A percentile compares a stretch with the other conserved stretches of the same genome.
Evolutionary conservation across 2,888 invertebrate genomes (phyloP).

Genomic region (Rhagium mordax): DNA sequence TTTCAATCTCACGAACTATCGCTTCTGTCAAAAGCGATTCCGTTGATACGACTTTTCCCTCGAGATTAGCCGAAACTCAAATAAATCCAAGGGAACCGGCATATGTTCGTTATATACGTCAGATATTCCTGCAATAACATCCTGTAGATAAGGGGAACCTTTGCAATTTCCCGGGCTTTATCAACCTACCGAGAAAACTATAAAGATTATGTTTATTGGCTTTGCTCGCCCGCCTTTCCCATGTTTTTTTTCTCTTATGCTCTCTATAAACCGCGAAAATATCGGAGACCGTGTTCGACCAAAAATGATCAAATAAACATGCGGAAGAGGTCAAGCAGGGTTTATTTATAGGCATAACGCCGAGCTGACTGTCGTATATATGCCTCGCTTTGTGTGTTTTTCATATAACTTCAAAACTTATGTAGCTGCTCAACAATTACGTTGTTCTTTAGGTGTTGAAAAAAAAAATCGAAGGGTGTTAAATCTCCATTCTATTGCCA

Average conservation of each 20-base stretch:
- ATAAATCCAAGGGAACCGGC: not conserved
- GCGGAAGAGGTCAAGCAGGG: not conserved
- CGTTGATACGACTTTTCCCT: constrained; percentile 5
- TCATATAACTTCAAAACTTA: no score
- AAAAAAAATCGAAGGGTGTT: no score
- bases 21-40: not conserved
- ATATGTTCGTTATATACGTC: constrained; percentile 3
- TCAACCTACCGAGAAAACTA: not conserved
- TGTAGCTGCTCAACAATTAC: no score
- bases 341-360: not conserved
- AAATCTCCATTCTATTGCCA: no score
- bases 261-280: not conserved
- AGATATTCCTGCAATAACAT: constrained; percentile 7
- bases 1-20: constrained; percentile 4
- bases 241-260: not conserved
- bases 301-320: not conserved
- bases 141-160: constrained; percentile 8
- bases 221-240: not conserved
- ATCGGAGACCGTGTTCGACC: not conserved
- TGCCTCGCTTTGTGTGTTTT: no score
- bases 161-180: constrained; percentile 11
- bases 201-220: constrained; percentile 23
- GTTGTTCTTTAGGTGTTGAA: no score
- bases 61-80: constrained; percentile 4
- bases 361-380: no score